A percentile compares a stretch with the other conserved stretches of the same genome.
Conservation (phyloP, 2,113 vertebrate species). For the human (Homo sapiens) region DNA sequence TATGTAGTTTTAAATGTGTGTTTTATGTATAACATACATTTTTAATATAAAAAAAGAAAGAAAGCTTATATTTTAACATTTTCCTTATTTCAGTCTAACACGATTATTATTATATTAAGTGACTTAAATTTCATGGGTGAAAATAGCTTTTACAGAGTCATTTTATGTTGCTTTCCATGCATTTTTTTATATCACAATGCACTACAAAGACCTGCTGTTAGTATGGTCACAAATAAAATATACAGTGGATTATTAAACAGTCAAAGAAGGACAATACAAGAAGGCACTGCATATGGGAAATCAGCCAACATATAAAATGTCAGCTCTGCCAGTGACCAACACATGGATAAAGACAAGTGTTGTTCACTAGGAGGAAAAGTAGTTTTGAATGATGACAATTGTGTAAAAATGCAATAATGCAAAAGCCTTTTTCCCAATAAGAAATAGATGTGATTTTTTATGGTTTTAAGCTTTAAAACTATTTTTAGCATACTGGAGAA, state of each 20-base stretch:
- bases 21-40: not conserved
- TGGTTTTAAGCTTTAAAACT: slow-evolving; percentile 37
- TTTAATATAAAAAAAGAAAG: slow-evolving; percentile 24
- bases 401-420: slow-evolving; percentile 47
- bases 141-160: not conserved
- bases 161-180: slow-evolving; percentile 33
- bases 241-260: slow-evolving; percentile 40
- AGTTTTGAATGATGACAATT: slow-evolving; percentile 64
- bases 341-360: not conserved
- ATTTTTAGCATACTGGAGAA: slow-evolving; percentile 63
- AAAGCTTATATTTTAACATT: not conserved
- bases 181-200: not conserved
- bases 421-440: slow-evolving; percentile 62
- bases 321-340: not conserved
- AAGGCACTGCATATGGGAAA: not conserved
- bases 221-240: slow-evolving; percentile 58
- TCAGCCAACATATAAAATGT: slow-evolving; percentile 38
- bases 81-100: not conserved
- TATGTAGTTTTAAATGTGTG: not conserved
- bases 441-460: slow-evolving; percentile 57
- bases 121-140: slow-evolving; percentile 8
- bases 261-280: slow-evolving; percentile 6
- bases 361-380: slow-evolving; percentile 36
- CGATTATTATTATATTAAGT: slow-evolving; percentile 16
- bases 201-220: not conserved